phyloP scores from a whole-genome alignment of 92 coral and sea anemone genomes.

The Paramuricea clavata region DNA sequence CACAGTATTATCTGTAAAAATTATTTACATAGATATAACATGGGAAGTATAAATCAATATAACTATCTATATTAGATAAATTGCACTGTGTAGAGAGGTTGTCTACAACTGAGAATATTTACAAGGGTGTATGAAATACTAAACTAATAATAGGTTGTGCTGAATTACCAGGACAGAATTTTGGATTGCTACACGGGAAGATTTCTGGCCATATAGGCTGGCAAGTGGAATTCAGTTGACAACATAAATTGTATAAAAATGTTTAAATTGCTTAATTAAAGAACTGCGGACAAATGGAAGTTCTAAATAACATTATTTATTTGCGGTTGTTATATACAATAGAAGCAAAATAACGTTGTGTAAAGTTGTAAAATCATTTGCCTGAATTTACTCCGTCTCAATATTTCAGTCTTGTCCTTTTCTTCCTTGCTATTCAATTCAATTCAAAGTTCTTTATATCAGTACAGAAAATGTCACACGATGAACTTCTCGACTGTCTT shows the following conservation, averaged over 20 bases:
- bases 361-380: no score
- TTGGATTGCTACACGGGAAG: not conserved
- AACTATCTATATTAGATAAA: constrained; percentile 8
- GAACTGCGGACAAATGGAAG: not conserved
- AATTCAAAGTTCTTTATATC: no score
- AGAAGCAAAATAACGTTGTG: no score
- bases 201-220: no score
- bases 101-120: not conserved
- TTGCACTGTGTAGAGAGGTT: not conserved
- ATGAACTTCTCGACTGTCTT: no score
- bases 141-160: not conserved
- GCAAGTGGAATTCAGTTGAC: not conserved
- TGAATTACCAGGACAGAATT: not conserved
- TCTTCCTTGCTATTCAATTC: no score
- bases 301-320: not conserved
- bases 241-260: not conserved
- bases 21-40: not conserved
- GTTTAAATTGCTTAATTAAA: not conserved
- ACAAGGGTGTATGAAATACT: not conserved
- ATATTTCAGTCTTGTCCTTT: no score
- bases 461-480: no score
- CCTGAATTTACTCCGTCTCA: no score
- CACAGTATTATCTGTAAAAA: not conserved
- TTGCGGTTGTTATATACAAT: no score
- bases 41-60: not conserved